Evolutionary conservation across 2,797 vertebrate species (phyloP).

Genomic region (Holocentrus rufus): DNA sequence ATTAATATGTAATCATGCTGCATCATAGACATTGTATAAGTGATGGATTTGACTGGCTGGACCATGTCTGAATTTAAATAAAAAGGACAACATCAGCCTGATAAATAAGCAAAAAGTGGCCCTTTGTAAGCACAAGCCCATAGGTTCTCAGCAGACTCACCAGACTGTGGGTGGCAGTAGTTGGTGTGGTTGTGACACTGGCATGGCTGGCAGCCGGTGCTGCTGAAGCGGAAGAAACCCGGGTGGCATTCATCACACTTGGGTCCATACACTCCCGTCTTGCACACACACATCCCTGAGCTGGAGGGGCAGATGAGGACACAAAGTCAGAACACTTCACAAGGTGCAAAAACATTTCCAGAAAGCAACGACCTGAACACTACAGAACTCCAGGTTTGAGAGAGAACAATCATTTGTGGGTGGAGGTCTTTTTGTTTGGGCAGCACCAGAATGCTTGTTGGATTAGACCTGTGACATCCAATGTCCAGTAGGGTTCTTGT

Average conservation of each 20-base stretch:
- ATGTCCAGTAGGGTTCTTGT: slow-evolving; percentile 39
- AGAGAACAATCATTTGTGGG: no score
- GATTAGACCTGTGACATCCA: slow-evolving; percentile 25
- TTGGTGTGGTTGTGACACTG: slow-evolving; percentile 89
- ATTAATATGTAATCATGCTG: no score
- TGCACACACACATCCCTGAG: slow-evolving; percentile 90
- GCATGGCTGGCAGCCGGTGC: slow-evolving; percentile 86
- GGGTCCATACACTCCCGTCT: slow-evolving; percentile 84
- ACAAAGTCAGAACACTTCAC: slow-evolving; percentile 11
- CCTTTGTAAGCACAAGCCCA: no score
- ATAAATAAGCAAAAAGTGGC: no score
- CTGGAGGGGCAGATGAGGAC: slow-evolving; percentile 71
- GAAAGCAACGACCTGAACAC: not conserved
- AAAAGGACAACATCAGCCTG: no score
- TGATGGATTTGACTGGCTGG: no score
- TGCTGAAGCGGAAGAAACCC: slow-evolving; percentile 87
- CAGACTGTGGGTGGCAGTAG: slow-evolving; percentile 86
- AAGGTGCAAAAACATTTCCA: not conserved
- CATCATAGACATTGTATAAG: no score
- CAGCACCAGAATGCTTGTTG: not conserved
- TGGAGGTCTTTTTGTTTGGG: not conserved
- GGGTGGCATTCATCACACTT: slow-evolving; percentile 90
- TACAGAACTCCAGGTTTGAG: not conserved
- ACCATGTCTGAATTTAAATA: no score
- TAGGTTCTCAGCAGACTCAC: slow-evolving; percentile 68